Percentiles rank a stretch among this genome's conserved stretches.
Conservation (phyloP, 2,888 invertebrate species). For the Xylota segnis region DNA sequence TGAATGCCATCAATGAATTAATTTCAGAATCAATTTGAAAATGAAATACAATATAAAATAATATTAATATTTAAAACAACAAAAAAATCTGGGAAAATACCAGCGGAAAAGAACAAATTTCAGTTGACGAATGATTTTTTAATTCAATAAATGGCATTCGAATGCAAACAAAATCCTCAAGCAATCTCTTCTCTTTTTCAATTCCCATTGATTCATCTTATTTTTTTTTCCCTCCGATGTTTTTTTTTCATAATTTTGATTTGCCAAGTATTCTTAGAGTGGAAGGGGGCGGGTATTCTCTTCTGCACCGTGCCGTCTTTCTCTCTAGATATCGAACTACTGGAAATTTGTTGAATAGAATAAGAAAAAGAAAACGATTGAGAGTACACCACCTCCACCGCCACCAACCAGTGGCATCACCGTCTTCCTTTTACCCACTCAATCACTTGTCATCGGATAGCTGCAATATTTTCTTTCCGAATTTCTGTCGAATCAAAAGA, state of each 20-base stretch:
- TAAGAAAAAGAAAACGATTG: constrained; percentile 53
- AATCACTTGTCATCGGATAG: constrained; percentile 64
- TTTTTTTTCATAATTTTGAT: constrained; percentile 72
- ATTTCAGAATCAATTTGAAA: constrained; percentile 34
- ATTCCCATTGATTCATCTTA: constrained; percentile 59
- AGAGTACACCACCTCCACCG: constrained; percentile 11
- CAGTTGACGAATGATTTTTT: constrained; percentile 70
- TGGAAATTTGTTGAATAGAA: constrained; percentile 71
- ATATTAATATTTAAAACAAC: constrained; percentile 24
- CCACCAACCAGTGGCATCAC: too few species aligned
- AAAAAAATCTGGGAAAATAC: constrained; percentile 26
- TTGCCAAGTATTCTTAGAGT: constrained; percentile 59
- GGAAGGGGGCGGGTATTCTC: background rate
- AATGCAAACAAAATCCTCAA: constrained; percentile 73
- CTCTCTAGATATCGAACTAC: constrained; percentile 64
- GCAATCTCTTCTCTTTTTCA: constrained; percentile 59
- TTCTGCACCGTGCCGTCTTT: background rate
- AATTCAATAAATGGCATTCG: constrained; percentile 77
- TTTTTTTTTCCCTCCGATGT: constrained; percentile 3
- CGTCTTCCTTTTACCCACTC: constrained; percentile 13
- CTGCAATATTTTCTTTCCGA: constrained; percentile 60
- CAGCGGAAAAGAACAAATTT: constrained; percentile 45
- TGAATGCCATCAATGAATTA: constrained; percentile 4
- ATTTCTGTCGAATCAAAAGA: constrained; percentile 33
- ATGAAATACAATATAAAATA: constrained; percentile 14